phyloP scores from a whole-genome alignment of 2,113 vertebrate genomes.

The Zosterops hypoxanthus region DNA sequence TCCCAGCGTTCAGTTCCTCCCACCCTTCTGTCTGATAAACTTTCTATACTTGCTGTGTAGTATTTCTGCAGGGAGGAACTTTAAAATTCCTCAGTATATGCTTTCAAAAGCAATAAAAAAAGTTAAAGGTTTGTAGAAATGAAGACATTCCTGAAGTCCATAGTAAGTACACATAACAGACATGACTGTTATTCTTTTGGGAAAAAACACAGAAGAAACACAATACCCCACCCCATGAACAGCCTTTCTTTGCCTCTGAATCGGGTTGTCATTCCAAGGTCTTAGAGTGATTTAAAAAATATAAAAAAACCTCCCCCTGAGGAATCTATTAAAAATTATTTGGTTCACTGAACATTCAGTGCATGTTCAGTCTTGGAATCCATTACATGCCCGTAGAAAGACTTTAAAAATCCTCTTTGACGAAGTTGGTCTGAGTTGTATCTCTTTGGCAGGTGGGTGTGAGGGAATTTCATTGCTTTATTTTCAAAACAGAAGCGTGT shows the following conservation, averaged over 20 bases:
- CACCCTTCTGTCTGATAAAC: background rate
- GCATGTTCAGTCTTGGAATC: constrained; percentile 41
- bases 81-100: background rate
- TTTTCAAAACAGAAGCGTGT: constrained; percentile 52
- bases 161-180: background rate
- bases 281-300: constrained; percentile 56
- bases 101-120: background rate
- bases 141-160: background rate
- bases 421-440: background rate
- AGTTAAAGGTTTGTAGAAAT: background rate
- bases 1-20: background rate
- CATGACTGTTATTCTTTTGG: background rate
- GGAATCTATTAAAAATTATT: constrained; percentile 70
- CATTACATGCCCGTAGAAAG: constrained; percentile 44
- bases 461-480: constrained; percentile 37
- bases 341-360: constrained; percentile 67
- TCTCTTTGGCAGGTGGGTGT: constrained; percentile 33
- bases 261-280: constrained; percentile 48
- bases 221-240: background rate
- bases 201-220: background rate
- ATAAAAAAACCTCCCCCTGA: constrained; percentile 49
- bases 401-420: constrained; percentile 16
- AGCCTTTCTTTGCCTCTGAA: constrained; percentile 28
- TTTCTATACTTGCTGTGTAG: background rate
- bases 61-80: background rate